Percentiles rank a stretch among this genome's conserved stretches.
phyloP scores from a whole-genome alignment of 2,888 invertebrate species.

The Xylophagus ater region DNA sequence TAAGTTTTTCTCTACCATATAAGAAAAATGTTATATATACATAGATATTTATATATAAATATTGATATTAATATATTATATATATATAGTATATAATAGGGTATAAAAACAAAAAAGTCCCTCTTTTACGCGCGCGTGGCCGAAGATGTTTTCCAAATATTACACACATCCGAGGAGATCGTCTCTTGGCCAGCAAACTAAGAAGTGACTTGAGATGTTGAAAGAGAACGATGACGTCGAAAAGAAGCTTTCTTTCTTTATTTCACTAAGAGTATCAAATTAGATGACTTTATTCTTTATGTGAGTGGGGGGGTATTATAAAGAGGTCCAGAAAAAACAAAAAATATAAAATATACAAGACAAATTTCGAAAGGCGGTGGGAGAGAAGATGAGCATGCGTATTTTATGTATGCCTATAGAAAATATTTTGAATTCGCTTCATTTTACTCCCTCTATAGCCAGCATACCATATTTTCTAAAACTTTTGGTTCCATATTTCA shows the following conservation, averaged over 20 bases:
- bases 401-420: not conserved
- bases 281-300: no score
- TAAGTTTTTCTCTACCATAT: conserved; percentile 17
- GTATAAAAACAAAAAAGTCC: conserved; percentile 8
- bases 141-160: conserved; percentile 17
- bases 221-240: conserved; percentile 12
- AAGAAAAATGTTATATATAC: no score
- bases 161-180: conserved; percentile 19
- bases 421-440: conserved; percentile 15
- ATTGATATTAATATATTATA: conserved; percentile 12
- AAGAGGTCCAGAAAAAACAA: no score
- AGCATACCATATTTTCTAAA: conserved; percentile 8
- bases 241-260: conserved; percentile 14
- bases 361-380: conserved; percentile 10
- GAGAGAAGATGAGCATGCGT: conserved; percentile 16
- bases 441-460: conserved; percentile 13
- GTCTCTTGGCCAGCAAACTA: conserved; percentile 20
- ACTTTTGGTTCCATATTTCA: no score
- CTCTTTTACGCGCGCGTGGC: conserved; percentile 21
- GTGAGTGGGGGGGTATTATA: no score
- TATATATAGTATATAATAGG: conserved; percentile 8
- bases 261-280: conserved; percentile 13
- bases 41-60: conserved; percentile 10
- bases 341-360: not conserved
- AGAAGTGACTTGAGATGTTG: conserved; percentile 18